Percentiles rank a stretch among this genome's conserved stretches.
Conservation (phyloP, 92 coral and sea anemone genomes). For the Micromussa lordhowensis region DNA sequence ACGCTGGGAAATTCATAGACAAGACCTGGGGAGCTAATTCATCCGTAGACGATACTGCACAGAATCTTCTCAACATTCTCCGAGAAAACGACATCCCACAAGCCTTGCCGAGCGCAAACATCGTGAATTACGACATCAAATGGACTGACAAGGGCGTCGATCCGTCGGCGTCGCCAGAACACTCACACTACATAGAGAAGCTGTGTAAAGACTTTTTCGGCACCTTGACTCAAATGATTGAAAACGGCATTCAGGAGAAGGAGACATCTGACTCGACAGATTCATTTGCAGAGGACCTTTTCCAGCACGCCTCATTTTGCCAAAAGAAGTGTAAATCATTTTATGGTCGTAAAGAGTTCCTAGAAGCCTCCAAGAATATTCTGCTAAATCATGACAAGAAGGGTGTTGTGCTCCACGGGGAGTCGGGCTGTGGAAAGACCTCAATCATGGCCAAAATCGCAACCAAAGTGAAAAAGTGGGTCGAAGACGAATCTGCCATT, state of each 20-base stretch:
- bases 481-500: conserved; percentile 72
- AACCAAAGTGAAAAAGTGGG: conserved; percentile 72
- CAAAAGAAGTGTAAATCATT: conserved; percentile 89
- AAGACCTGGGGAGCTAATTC: conserved; percentile 82
- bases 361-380: conserved; percentile 62
- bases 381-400: conserved; percentile 66
- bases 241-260: conserved; percentile 76
- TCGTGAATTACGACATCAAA: conserved; percentile 71
- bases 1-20: conserved; percentile 91
- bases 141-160: conserved; percentile 93
- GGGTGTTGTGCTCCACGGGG: conserved; percentile 81
- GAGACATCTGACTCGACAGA: conserved; percentile 77
- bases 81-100: conserved; percentile 82
- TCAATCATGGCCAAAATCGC: conserved; percentile 95
- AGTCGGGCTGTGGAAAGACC: conserved; percentile 98
- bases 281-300: conserved; percentile 83
- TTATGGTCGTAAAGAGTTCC: conserved; percentile 80
- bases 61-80: conserved; percentile 62
- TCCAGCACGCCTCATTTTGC: conserved; percentile 90
- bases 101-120: conserved; percentile 66
- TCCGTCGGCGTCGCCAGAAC: conserved; percentile 68
- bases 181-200: conserved; percentile 83
- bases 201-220: conserved; percentile 83
- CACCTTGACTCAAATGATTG: conserved; percentile 76
- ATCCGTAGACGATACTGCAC: conserved; percentile 81